phyloP scores from a whole-genome alignment of 2,113 vertebrate genomes.

The Tetraodon nigroviridis region DNA sequence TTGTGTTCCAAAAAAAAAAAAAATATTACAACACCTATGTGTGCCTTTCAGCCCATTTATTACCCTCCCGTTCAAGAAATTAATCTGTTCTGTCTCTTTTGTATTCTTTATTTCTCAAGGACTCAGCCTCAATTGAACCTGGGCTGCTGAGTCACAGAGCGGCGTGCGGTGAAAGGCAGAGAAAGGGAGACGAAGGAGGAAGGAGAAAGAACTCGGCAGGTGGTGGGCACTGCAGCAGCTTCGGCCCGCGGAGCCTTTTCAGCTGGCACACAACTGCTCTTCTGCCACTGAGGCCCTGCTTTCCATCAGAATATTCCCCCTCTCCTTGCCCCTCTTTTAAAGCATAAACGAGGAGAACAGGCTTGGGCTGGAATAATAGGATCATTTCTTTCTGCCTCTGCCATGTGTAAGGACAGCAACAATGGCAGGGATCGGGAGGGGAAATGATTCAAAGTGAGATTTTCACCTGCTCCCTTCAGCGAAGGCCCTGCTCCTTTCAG shows the following conservation, averaged over 20 bases:
- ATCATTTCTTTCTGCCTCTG: constrained; percentile 71
- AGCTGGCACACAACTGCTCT: constrained; percentile 72
- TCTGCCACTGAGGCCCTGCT: constrained; percentile 73
- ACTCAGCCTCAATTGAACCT: constrained; percentile 58
- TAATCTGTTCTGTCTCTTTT: constrained; percentile 61
- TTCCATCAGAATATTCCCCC: constrained; percentile 74
- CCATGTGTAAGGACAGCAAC: constrained; percentile 70
- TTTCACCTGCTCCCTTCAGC: constrained; percentile 75
- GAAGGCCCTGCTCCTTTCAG: constrained; percentile 64
- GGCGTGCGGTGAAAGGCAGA: constrained; percentile 59
- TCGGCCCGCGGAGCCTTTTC: constrained; percentile 65
- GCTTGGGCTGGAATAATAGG: constrained; percentile 71
- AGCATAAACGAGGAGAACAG: constrained; percentile 73
- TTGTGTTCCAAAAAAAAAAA: constrained; percentile 11
- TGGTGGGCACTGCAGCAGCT: constrained; percentile 72
- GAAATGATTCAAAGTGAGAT: constrained; percentile 75
- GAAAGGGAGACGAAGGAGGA: constrained; percentile 59
- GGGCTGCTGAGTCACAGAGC: constrained; percentile 66
- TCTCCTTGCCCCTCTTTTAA: constrained; percentile 63
- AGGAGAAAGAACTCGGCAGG: constrained; percentile 71
- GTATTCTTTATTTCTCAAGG: constrained; percentile 47
- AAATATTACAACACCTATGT: constrained; percentile 53
- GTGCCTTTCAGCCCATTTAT: constrained; percentile 26
- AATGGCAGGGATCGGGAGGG: constrained; percentile 67
- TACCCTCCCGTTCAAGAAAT: constrained; percentile 52